Conservation (phyloP, 2,797 vertebrate genomes). For the Phoeniculus purpureus region DNA sequence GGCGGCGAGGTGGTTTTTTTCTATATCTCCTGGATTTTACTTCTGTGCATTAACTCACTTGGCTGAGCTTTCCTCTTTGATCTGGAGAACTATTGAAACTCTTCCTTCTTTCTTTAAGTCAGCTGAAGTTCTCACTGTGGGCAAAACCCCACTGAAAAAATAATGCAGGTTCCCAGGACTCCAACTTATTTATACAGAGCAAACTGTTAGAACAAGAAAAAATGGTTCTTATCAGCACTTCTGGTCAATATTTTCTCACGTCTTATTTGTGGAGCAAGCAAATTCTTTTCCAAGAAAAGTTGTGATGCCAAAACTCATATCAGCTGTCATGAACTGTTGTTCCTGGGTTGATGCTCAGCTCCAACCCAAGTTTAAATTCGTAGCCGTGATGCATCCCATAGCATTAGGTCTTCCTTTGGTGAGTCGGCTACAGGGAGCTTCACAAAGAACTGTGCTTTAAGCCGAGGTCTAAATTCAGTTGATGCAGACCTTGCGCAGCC, state of each 20-base stretch:
- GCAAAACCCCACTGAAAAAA: not conserved
- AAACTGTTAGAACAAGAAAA: not conserved
- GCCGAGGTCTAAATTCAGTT: not conserved
- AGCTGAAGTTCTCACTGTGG: not conserved
- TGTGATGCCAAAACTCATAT: not conserved
- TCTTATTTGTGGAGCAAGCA: not conserved
- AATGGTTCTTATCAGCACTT: not conserved
- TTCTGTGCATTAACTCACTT: not conserved
- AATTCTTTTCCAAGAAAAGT: not conserved
- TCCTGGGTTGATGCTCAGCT: not conserved
- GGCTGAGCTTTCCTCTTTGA: not conserved
- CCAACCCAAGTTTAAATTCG: not conserved
- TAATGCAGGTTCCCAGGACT: not conserved
- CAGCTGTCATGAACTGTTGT: not conserved
- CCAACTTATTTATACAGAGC: not conserved
- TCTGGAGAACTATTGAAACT: not conserved
- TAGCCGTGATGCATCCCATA: not conserved
- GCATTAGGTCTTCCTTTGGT: not conserved
- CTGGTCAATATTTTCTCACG: not conserved
- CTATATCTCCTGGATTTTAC: not conserved
- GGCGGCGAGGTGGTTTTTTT: not conserved
- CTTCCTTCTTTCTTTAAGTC: not conserved
- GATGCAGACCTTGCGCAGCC: not conserved
- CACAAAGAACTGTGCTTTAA: not conserved
- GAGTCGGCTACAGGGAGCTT: not conserved